Evolutionary conservation across 2,797 vertebrate genomes (phyloP), one percentile per base, ranked within the genome.

Genomic region (Epinephelus awoara): DNA sequence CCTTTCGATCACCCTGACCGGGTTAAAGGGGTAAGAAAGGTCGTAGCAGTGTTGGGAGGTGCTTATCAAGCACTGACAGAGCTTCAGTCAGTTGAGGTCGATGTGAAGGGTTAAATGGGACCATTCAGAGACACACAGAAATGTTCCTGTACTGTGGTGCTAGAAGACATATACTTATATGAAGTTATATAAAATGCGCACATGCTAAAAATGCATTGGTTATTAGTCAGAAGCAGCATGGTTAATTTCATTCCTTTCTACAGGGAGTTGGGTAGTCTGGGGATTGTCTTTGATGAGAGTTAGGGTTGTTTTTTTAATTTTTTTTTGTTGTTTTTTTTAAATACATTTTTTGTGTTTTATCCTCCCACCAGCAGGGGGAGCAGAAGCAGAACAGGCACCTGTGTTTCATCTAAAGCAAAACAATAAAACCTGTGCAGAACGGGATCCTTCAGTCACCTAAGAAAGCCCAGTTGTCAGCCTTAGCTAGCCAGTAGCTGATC

Each of bases 221-320:
- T 94, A 95, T 87, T 92, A 91, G 81, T 91, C 85, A 91, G 89
- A 96, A 95, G 95, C 95, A 95, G 94, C 94, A 94, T 93, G 85
- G 88, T 91, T 89, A 86, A 83, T 55, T 86, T 92, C 85, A 92
- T 95, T 95, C 82, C 58, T 93, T 91, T 92, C 84, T 91, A 89
- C 65, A 79, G 86, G 90, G 92, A 92, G 79, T 74, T 85, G 66
- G 87, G 87, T 79, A 78, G 46, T 90, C 73, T 81, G 67, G 91
- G 92, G 93, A 94, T 95, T 95, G 94, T 96, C 94, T 90, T 88
- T 86, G 83, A 90, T 85, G 85, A 83, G 64, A 77, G 80, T 74
- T 81, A 42, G 71, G 77, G 56, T 83, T 62, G 40, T 59, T 77
- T 42, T 55, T 49, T 79, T 42, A 3, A 50, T 40, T 54, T 80